Base-by-base conservation (phyloP, 1,140 invertebrate genomes). In the Neodiprion pinetum region DNA sequence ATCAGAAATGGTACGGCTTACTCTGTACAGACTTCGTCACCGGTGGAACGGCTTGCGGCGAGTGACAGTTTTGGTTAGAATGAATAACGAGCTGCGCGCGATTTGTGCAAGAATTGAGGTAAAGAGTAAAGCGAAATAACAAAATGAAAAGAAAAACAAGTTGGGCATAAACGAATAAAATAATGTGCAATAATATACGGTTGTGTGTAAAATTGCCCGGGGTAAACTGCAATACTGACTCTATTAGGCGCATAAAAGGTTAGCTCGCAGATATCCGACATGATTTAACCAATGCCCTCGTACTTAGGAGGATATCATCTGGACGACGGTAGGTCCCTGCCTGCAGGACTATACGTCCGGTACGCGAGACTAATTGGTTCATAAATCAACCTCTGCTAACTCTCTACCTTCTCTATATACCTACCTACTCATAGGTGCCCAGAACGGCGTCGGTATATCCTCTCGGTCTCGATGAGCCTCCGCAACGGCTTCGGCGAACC, bases 341-440 rank as follows among this genome's bases (percentile, higher is more conserved):
- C 21, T 61, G 53, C 53, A 69, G 81, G 83, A 84, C 82, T 79
- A 40, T 40, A 82, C 83, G 82, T 80, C 83, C 81, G 82, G 82
- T 84, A 84, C 82, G 77, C 76, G 80, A 77, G 82, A 83, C 83
- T 84, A 84, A 84, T 84, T 84, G 83, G 83, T 82, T 82, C 82
- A 84, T 84, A 84, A 84, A 84, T 84, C 83, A 84, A 84, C 76
- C 83, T 83, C 78, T 72, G 68, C 53, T 61, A 61, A 61, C 53
- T 61, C 53, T 61, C 53, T 61, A 61, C 53, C 53, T 61, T 61
- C 53, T 61, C 53, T 9, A 17, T 61, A 61, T 61, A 61, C 53
- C 53, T 61, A 61, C 53, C 53, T 61, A 61, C 53, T 61, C 53
- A 61, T 61, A 61, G 53, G 53, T 61, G 53, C 28, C 2, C 28